Conservation (phyloP, 2,888 invertebrate species). For the Cristatella mucedo region DNA sequence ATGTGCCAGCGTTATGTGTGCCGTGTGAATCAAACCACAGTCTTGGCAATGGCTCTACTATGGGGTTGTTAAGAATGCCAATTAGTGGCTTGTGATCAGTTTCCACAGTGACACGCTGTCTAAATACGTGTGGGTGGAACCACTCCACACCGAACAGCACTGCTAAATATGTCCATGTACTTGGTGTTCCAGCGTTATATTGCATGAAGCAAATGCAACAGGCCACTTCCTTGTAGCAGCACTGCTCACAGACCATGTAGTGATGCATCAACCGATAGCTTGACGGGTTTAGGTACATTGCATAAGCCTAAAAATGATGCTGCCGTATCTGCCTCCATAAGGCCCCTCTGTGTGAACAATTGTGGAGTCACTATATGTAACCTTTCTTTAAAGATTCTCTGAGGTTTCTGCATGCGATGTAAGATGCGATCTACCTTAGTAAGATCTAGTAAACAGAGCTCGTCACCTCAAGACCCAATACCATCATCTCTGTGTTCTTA, state of each 20-base stretch:
- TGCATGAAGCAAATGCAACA: neutral
- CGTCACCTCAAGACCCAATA: no score
- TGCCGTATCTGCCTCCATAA: no score
- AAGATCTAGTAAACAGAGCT: no score
- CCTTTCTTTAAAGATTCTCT: no score
- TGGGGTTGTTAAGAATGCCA: constrained; percentile 9
- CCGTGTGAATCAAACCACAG: no score
- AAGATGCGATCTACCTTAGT: no score
- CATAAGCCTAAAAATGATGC: neutral
- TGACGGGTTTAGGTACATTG: neutral
- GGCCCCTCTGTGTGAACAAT: no score
- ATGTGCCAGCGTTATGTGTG: no score
- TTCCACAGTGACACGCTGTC: constrained; percentile 11
- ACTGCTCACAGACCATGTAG: neutral
- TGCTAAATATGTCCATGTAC: constrained; percentile 14
- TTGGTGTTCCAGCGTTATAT: constrained; percentile 11
- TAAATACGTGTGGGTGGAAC: no score
- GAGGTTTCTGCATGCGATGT: no score
- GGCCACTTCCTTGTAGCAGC: neutral
- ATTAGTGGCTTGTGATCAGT: constrained; percentile 15
- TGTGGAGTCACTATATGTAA: no score
- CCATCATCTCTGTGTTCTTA: no score
- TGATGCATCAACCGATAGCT: constrained; percentile 2
- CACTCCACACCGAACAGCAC: constrained; percentile 12
- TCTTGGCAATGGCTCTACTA: constrained; percentile 8